Evolutionary conservation across 2,797 vertebrate genomes (phyloP).

Genomic region (Oryzias dopingdopingensis): DNA sequence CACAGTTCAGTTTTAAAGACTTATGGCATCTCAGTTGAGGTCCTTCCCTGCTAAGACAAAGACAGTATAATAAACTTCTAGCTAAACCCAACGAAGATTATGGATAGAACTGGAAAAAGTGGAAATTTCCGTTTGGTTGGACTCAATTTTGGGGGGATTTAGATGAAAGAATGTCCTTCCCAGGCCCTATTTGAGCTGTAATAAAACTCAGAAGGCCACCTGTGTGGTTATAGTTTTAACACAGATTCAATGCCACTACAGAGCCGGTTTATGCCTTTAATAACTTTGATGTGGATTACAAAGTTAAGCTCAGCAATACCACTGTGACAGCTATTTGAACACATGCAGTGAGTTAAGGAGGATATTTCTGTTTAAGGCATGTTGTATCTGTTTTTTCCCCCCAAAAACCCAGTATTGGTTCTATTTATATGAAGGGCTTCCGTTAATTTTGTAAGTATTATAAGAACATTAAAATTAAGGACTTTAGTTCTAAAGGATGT

Average conservation of each 20-base stretch:
- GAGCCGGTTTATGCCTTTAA: slow-evolving; percentile 42
- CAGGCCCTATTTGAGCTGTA: slow-evolving; percentile 14
- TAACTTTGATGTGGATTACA: slow-evolving; percentile 43
- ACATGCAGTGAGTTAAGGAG: slow-evolving; percentile 5
- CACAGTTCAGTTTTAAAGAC: no score
- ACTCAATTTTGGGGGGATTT: slow-evolving; percentile 30
- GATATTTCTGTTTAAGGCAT: no score
- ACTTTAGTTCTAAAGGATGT: no score
- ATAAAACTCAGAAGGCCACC: slow-evolving; percentile 30
- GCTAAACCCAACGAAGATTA: slow-evolving; percentile 35
- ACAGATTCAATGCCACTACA: slow-evolving; percentile 20
- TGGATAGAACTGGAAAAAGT: slow-evolving; percentile 46
- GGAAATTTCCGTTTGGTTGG: slow-evolving; percentile 18
- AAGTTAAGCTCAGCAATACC: slow-evolving; percentile 43
- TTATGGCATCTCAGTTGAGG: no score
- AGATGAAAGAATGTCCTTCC: slow-evolving; percentile 12
- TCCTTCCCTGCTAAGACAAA: no score
- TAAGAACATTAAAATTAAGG: no score
- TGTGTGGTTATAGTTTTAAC: slow-evolving; percentile 29
- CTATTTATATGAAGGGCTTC: no score
- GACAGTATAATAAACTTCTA: slow-evolving; percentile 51
- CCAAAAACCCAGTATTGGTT: no score
- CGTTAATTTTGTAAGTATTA: no score
- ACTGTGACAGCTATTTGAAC: slow-evolving; percentile 46
- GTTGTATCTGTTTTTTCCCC: no score